Evolutionary conservation across 2,888 invertebrate genomes (phyloP).

Genomic region (Drosophila lacicola): DNA sequence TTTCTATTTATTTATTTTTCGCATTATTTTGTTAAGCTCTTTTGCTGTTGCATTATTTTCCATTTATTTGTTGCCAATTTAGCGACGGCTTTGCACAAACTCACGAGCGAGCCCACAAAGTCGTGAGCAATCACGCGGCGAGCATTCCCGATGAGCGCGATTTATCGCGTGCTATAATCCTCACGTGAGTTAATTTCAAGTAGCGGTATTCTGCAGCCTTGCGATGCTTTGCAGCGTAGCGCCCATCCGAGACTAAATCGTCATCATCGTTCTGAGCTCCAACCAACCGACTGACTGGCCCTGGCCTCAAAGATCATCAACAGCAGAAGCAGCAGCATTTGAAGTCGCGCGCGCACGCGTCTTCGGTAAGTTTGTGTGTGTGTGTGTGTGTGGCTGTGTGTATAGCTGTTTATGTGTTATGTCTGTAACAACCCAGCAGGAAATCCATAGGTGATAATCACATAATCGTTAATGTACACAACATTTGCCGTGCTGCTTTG

Average conservation of each 20-base stretch:
- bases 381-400: constrained; percentile 7
- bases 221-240: constrained; percentile 82
- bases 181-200: constrained; percentile 25
- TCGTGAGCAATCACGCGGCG: constrained; percentile 49
- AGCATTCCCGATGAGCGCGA: constrained; percentile 31
- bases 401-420: background rate
- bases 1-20: constrained; percentile 10
- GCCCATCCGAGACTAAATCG: constrained; percentile 82
- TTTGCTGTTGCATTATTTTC: constrained; percentile 13
- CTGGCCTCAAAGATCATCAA: constrained; percentile 74
- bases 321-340: constrained; percentile 49
- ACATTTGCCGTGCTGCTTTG: too few relatives aligned
- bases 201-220: constrained; percentile 61
- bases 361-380: constrained; percentile 32
- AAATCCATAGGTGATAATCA: constrained; percentile 24
- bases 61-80: constrained; percentile 7
- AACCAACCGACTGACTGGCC: constrained; percentile 69
- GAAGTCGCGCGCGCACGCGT: constrained; percentile 74
- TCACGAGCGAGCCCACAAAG: background rate
- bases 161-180: constrained; percentile 14
- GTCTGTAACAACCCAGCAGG: constrained; percentile 41
- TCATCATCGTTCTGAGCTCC: constrained; percentile 75
- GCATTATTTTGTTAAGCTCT: constrained; percentile 12
- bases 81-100: constrained; percentile 51
- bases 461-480: background rate